Evolutionary conservation across 1,140 invertebrate genomes (phyloP).

Genomic region (Araneus ventricosus): DNA sequence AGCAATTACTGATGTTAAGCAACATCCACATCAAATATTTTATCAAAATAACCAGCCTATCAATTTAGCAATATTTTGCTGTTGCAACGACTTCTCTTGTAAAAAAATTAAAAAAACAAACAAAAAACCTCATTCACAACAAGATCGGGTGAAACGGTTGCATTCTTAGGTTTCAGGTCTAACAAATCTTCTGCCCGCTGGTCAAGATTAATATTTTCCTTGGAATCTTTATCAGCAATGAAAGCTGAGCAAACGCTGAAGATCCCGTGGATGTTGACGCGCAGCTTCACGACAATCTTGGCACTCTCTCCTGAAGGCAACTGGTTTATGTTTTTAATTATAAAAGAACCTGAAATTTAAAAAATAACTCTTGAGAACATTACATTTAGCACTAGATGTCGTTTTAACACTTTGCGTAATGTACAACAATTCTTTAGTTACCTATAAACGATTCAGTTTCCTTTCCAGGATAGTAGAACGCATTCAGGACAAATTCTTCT

Average conservation of each 20-base stretch:
- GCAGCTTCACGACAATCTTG: conserved; percentile 97
- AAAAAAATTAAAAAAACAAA: neutral
- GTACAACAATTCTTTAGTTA: neutral
- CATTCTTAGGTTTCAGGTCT: conserved; percentile 46
- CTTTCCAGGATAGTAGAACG: conserved; percentile 84
- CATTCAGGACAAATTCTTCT: conserved; percentile 91
- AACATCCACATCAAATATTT: too few species aligned
- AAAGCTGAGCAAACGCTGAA: conserved; percentile 91
- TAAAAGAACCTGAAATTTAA: conserved; percentile 86
- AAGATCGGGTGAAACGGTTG: neutral
- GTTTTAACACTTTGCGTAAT: neutral
- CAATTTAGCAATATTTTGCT: too few species aligned
- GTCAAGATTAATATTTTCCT: conserved; percentile 74
- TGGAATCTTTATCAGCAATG: conserved; percentile 87
- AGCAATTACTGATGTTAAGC: too few species aligned
- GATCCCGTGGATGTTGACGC: conserved; percentile 95
- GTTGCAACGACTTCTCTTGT: too few species aligned
- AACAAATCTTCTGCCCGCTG: conserved; percentile 65
- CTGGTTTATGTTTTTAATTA: conserved; percentile 91
- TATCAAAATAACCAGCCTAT: too few species aligned
- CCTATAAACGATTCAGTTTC: conserved; percentile 28
- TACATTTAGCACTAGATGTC: neutral
- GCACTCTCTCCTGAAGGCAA: conserved; percentile 91
- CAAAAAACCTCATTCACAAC: conserved; percentile 50
- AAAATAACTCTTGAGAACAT: neutral